Base-by-base conservation (phyloP, 2,888 invertebrate species). In the Empis stercorea region DNA sequence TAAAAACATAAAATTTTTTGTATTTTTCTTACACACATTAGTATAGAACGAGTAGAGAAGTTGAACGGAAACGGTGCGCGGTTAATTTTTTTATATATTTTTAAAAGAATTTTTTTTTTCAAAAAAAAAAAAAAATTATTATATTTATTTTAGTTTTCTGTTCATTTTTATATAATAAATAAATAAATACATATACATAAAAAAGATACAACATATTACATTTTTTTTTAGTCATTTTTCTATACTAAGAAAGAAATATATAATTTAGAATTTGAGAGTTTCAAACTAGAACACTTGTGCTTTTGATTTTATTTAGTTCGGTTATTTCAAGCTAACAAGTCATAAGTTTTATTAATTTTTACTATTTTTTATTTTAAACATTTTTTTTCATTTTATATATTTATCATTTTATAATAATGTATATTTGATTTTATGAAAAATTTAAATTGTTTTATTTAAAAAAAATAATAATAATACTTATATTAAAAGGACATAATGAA, bases 231-330 rank as follows among this genome's bases (percentile, higher is more conserved):
- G 40, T 40, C 40, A 40, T 34, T n/a, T 13, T n/a, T 34, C 7
- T 5, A 32, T n/a, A 40, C 20, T n/a, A n/a, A n/a, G n/a, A n/a
- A 20, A 40, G 11, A 40, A 32, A 32, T 13, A 5, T 40, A 23
- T 23, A 5, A n/a, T 34, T n/a, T 40, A 23, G 20, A 23, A 40
- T 40, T n/a, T 40, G 40, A 40, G 40, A 40, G 40, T 20, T 56
- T 54, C 57, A 55, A 61, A 58, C 57, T 61, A 64, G 63, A 64
- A 64, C 65, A 65, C 64, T 64, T 64, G 63, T 62, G 60, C 59
- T 64, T 64, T 64, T 58, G 61, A 61, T 62, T 64, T 58, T 60
- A 61, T 62, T 60, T 61, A 60, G 64, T 62, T 60, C 62, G 59
- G 61, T 40, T n/a, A 40, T 20, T 40, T 40, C 40, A 40, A 40